Conservation (phyloP, 2,113 vertebrate genomes). For the Fulmarus glacialis region DNA sequence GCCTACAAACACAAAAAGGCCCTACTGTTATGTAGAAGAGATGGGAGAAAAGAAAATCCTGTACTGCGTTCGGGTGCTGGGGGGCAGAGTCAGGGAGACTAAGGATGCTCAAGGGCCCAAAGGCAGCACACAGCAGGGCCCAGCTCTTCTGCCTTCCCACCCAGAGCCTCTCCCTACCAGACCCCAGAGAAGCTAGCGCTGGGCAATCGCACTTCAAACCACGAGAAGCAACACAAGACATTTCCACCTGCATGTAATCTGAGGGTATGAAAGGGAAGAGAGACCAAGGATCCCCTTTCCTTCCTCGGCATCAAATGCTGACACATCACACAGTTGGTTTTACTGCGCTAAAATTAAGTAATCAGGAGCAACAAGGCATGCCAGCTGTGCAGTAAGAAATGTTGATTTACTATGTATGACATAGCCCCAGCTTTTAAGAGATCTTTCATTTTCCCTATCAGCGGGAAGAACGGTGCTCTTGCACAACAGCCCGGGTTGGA, state of each 20-base stretch:
- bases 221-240: rapidly evolving
- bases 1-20: background rate
- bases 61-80: rapidly evolving
- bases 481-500: background rate
- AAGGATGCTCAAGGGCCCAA: background rate
- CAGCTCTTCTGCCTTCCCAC: background rate
- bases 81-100: rapidly evolving
- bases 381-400: background rate
- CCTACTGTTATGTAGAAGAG: rapidly evolving
- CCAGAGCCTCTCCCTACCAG: background rate
- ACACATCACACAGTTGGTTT: background rate
- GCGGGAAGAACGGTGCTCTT: background rate
- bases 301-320: background rate
- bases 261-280: background rate
- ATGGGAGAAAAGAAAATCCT: background rate
- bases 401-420: background rate
- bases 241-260: background rate
- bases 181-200: background rate
- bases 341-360: background rate
- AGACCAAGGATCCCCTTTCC: background rate
- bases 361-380: background rate
- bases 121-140: background rate
- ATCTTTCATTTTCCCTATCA: background rate
- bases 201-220: background rate
- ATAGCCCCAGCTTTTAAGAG: background rate